Base-by-base conservation (phyloP, 1,140 invertebrate genomes). In the Zeugodacus cucurbitae region DNA sequence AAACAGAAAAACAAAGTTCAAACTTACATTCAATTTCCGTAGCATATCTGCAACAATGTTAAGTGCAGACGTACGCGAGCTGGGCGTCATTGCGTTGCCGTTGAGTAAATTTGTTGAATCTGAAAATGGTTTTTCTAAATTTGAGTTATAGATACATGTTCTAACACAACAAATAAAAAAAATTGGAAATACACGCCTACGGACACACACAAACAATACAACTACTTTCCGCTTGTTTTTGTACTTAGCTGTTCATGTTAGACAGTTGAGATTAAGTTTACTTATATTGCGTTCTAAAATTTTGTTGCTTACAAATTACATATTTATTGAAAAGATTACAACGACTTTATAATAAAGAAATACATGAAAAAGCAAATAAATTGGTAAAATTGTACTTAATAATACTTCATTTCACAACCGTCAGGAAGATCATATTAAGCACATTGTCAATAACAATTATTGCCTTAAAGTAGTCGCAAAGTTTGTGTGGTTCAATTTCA, bases 11-110 rank as follows among this genome's bases (percentile, higher is more conserved):
- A 41, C 14, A 74, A 0, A 6, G 4, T 37, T 32, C 44, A 26
- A 91, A 96, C 96, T 96, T 94, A 97, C 96, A 94, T 96, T 96
- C 90, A 99, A 97, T 97, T 98, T 98, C 91, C 97, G 95, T 92
- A 99, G 96, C 88, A 99, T 95, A 94, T 99, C 98, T 89, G 97
- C 97, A 88, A 99, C 98, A 94, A 98, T 98, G 93, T 98, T 98
- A 93, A 98, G 96, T 86, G 98, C 97, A 88, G 97, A 96, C 94
- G 98, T 96, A 94, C 97, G 95, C 44, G 97, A 96, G 88, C 97
- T 97, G 70, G 97, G 96, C 90, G 97, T 96, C 94, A 98, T 95
- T 87, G 96, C 94, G 94, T 96, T 96, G 92, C 95, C 96, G 94
- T 96, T 96, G 91, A 94, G 94, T 90, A 94, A 91, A 93, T 94